Percentiles rank a stretch among this genome's conserved stretches.
Conservation (phyloP, 2,888 invertebrate species). For the Diaphora mendica region DNA sequence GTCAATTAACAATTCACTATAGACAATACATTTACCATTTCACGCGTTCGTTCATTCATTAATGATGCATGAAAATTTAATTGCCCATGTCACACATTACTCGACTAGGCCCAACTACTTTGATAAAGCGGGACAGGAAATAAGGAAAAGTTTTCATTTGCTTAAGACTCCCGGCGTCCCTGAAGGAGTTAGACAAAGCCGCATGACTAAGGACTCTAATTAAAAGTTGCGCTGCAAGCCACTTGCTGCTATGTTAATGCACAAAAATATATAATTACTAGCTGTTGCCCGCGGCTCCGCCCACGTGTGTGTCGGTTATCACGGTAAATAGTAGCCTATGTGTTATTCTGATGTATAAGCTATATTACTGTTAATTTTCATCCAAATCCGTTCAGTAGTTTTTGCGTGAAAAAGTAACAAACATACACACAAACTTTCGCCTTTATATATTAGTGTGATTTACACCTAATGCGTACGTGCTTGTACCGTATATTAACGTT, state of each 20-base stretch:
- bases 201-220: slow-evolving; percentile 59
- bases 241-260: slow-evolving; percentile 29
- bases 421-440: too few species aligned
- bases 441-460: too few species aligned
- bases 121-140: slow-evolving; percentile 42
- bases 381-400: too few species aligned
- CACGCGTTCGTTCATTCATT: slow-evolving; percentile 23
- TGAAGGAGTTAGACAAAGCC: slow-evolving; percentile 48
- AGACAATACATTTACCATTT: slow-evolving; percentile 10
- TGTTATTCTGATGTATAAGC: too few species aligned
- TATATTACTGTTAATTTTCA: too few species aligned
- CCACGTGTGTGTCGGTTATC: too few species aligned
- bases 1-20: slow-evolving; percentile 33
- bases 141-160: slow-evolving; percentile 52
- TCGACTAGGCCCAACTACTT: slow-evolving; percentile 8
- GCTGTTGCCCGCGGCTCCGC: too few species aligned
- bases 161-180: slow-evolving; percentile 33
- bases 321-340: too few species aligned
- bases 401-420: too few species aligned
- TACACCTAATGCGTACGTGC: not conserved
- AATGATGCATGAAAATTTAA: slow-evolving; percentile 22
- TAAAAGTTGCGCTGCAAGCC: slow-evolving; percentile 53
- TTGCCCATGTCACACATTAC: slow-evolving; percentile 19
- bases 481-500: not conserved
- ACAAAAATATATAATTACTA: not conserved